Conservation (phyloP, 2,113 vertebrate species). For the Heterotis niloticus region DNA sequence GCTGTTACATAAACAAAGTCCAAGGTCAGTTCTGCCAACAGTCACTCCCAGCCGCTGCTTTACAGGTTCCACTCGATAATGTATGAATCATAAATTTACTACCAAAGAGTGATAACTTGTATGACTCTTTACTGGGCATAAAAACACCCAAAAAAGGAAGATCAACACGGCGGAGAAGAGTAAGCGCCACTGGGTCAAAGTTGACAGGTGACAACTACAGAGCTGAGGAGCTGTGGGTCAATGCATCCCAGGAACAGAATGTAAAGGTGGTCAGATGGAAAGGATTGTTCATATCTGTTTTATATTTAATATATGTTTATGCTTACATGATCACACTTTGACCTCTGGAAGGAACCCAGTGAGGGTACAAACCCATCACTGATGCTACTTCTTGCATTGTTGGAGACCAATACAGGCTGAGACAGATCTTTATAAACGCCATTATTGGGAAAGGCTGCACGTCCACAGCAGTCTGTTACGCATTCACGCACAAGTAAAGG, state of each 20-base stretch:
- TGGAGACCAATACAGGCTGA: constrained; percentile 53
- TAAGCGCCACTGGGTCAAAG: too few relatives aligned
- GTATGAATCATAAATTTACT: neutral
- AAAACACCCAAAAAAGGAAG: neutral
- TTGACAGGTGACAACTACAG: too few relatives aligned
- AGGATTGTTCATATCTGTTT: too few relatives aligned
- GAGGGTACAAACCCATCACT: neutral
- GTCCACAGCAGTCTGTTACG: constrained; percentile 38
- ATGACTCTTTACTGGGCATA: neutral
- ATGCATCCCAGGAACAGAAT: too few relatives aligned
- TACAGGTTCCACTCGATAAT: neutral
- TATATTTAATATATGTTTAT: too few relatives aligned
- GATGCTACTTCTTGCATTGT: neutral
- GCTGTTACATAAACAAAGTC: constrained; percentile 17
- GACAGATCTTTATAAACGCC: constrained; percentile 48
- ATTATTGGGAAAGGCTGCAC: constrained; percentile 50
- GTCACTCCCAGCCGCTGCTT: too few relatives aligned
- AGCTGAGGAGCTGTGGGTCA: too few relatives aligned
- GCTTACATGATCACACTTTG: too few relatives aligned
- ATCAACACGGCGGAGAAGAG: neutral
- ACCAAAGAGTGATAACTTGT: neutral
- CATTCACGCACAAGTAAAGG: constrained; percentile 36
- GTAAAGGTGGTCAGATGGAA: too few relatives aligned
- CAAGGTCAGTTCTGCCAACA: neutral
- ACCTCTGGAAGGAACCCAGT: too few relatives aligned